Evolutionary conservation across 2,888 invertebrate species (phyloP).

Genomic region (Cosmopolites sordidus): DNA sequence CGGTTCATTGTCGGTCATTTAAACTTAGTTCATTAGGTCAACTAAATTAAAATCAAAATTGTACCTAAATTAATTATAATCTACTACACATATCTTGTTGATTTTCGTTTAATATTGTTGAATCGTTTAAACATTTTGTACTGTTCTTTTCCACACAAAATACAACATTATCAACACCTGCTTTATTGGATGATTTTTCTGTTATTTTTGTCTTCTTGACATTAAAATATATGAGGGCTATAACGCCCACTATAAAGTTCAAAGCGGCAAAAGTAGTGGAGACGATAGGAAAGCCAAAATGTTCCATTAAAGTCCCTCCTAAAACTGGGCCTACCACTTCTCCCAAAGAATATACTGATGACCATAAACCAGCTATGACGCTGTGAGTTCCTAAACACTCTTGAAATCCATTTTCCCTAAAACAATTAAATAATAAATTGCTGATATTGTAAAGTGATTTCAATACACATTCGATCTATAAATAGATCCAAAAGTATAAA

Average conservation of each 20-base stretch:
- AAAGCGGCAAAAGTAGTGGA: slow-evolving; percentile 60
- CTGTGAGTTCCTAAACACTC: slow-evolving; percentile 67
- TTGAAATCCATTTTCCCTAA: slow-evolving; percentile 60
- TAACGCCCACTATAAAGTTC: slow-evolving; percentile 52
- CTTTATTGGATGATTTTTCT: slow-evolving; percentile 1
- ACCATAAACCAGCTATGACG: slow-evolving; percentile 71
- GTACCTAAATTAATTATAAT: too few species aligned
- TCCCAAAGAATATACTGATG: slow-evolving; percentile 68
- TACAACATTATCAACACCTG: slow-evolving; percentile 15
- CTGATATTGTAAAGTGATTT: too few species aligned
- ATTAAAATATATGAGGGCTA: slow-evolving; percentile 33
- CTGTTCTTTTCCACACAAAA: slow-evolving; percentile 12
- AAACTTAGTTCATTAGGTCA: too few species aligned
- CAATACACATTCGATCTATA: too few species aligned
- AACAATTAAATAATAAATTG: too few species aligned
- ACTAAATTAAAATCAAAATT: too few species aligned
- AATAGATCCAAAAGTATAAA: too few species aligned
- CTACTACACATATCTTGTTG: too few species aligned
- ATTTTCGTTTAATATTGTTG: too few species aligned
- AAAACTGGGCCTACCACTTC: slow-evolving; percentile 65
- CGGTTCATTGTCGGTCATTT: too few species aligned
- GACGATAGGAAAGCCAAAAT: slow-evolving; percentile 64
- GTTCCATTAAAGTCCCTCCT: slow-evolving; percentile 60
- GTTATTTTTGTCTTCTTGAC: background rate
- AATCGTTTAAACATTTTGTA: too few species aligned